Evolutionary conservation across 2,113 vertebrate species (phyloP).

Genomic region (Crotalus viridis): DNA sequence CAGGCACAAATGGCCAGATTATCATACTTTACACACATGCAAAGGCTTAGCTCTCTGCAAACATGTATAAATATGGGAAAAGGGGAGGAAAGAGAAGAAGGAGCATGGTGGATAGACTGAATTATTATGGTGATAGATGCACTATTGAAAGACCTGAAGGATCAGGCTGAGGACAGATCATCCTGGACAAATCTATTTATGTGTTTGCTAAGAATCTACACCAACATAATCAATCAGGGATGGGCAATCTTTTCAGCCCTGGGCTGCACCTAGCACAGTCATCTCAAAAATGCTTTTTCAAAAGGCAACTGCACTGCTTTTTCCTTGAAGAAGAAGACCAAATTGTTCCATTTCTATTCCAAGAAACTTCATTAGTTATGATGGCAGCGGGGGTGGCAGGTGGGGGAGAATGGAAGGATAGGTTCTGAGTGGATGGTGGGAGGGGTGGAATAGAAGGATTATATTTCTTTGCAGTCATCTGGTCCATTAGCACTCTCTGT

Average conservation of each 20-base stretch:
- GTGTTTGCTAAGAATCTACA: not conserved
- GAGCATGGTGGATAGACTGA: not conserved
- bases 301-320: not conserved
- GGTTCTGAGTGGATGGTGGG: too few relatives aligned
- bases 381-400: not conserved
- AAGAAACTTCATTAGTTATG: not conserved
- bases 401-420: too few relatives aligned
- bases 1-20: not conserved
- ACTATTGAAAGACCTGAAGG: not conserved
- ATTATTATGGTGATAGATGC: not conserved
- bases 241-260: not conserved
- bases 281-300: not conserved
- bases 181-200: not conserved
- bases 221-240: not conserved
- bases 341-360: not conserved
- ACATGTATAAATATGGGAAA: not conserved
- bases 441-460: not conserved
- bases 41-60: not conserved
- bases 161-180: not conserved
- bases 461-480: not conserved
- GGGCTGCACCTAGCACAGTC: not conserved
- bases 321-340: not conserved
- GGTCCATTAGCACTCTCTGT: not conserved
- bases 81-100: not conserved
- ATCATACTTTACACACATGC: not conserved